A percentile compares a stretch with the other conserved stretches of the same genome.
Conservation (phyloP, 2,797 vertebrate species). For the Cyclopterus lumpus region DNA sequence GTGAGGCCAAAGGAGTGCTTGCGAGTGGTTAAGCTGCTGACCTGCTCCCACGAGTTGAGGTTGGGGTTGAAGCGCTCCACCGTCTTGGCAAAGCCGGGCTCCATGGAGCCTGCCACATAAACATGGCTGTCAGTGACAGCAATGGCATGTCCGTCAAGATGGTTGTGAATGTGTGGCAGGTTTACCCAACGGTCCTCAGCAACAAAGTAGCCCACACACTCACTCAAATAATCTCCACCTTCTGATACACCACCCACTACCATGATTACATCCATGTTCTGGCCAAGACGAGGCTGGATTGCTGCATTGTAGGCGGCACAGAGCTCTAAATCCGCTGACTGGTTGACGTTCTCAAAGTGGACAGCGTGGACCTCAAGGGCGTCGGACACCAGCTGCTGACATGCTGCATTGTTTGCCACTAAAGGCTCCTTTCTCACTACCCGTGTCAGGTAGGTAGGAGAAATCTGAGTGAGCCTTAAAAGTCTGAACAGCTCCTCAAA, state of each 20-base stretch:
- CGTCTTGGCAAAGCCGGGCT: constrained; percentile 92
- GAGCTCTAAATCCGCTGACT: constrained; percentile 80
- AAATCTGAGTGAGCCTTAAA: constrained; percentile 89
- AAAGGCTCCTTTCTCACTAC: constrained; percentile 89
- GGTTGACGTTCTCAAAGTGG: constrained; percentile 83
- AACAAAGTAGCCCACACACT: constrained; percentile 93
- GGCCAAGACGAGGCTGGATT: constrained; percentile 89
- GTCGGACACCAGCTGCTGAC: constrained; percentile 85
- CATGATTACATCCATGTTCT: constrained; percentile 96
- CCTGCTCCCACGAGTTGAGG: constrained; percentile 91
- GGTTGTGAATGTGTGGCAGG: constrained; percentile 93
- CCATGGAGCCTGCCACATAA: constrained; percentile 95
- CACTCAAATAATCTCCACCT: constrained; percentile 92
- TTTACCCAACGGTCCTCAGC: constrained; percentile 94
- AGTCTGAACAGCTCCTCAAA: constrained; percentile 91
- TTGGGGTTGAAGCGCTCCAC: constrained; percentile 91
- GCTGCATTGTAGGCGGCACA: constrained; percentile 55
- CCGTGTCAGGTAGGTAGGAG: constrained; percentile 89
- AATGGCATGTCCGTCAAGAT: constrained; percentile 92
- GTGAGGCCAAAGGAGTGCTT: constrained; percentile 93
- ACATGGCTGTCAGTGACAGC: constrained; percentile 87
- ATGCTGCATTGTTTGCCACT: constrained; percentile 83
- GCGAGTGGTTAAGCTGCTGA: constrained; percentile 87
- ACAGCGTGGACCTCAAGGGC: constrained; percentile 90
- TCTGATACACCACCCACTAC: constrained; percentile 93